Evolutionary conservation across 2,888 invertebrate species (phyloP).

Genomic region (Punctoribates punctum): DNA sequence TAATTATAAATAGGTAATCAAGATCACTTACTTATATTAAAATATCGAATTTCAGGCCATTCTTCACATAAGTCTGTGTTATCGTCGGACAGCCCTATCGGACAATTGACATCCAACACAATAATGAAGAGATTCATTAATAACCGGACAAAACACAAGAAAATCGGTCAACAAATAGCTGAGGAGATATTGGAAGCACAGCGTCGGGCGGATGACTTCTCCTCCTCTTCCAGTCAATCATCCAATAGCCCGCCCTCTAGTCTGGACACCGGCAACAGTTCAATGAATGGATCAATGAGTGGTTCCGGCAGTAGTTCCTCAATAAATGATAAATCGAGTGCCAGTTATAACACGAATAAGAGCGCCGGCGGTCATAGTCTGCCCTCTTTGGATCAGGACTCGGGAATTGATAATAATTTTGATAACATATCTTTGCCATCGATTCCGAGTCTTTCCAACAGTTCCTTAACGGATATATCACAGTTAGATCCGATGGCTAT

Average conservation of each 20-base stretch:
- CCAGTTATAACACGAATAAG: background rate
- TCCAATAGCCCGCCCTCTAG: slow-evolving; percentile 4
- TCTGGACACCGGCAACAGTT: background rate
- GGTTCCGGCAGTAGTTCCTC: background rate
- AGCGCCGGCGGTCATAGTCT: background rate
- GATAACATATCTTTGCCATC: slow-evolving; percentile 1
- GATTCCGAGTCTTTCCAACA: background rate
- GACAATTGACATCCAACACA: slow-evolving; percentile 3
- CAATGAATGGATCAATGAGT: background rate
- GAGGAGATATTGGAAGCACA: slow-evolving; percentile 68
- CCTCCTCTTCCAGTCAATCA: slow-evolving; percentile 54
- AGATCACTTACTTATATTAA: no score
- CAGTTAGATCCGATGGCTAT: background rate
- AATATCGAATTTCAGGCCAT: background rate
- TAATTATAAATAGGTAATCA: background rate
- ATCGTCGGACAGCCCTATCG: slow-evolving; percentile 22
- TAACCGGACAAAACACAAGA: slow-evolving; percentile 54
- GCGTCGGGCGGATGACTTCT: slow-evolving; percentile 54
- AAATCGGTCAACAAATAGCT: slow-evolving; percentile 78
- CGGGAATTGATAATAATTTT: background rate
- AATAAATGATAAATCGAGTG: background rate
- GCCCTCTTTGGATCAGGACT: background rate
- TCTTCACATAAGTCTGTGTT: slow-evolving; percentile 4
- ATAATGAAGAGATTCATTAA: background rate
- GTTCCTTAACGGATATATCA: background rate